A percentile compares a stretch with the other conserved stretches of the same genome.
These are phyloP conservation scores for Taxidea taxus DNA, from an alignment of 2,113 vertebrate species.

Conservation along the genomic window DNA sequence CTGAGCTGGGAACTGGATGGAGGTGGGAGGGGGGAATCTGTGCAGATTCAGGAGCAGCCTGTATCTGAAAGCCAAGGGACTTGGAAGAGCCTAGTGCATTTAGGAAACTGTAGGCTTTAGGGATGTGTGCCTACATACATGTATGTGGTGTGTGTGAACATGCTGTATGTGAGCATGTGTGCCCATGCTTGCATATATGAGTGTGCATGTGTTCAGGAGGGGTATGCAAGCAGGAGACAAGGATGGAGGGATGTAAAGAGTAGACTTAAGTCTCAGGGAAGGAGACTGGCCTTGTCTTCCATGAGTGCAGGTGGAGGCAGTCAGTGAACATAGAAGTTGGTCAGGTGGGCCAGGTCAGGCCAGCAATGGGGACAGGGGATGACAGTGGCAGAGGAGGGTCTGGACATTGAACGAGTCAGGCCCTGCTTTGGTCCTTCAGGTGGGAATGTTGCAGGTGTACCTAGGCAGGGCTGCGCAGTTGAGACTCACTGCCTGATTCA, in stretches of 20 bases:
- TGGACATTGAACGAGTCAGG: not conserved
- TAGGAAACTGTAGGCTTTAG: not conserved
- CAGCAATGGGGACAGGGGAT: not conserved
- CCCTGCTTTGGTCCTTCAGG: fast-evolving
- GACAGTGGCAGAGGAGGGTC: no score
- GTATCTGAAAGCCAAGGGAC: no score
- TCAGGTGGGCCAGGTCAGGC: not conserved
- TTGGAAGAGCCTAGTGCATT: not conserved
- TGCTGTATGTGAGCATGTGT: not conserved
- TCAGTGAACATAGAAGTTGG: not conserved
- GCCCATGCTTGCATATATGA: not conserved
- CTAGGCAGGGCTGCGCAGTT: not conserved
- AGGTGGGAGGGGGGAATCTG: no score
- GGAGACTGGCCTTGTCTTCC: not conserved
- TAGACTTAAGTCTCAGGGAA: not conserved
- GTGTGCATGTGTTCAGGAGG: not conserved
- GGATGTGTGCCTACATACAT: fast-evolving
- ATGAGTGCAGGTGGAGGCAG: not conserved
- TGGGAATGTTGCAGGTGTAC: not conserved
- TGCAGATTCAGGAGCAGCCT: not conserved
- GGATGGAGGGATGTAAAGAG: not conserved
- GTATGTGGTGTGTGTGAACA: not conserved
- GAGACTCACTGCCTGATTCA: not conserved
- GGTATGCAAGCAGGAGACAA: not conserved
- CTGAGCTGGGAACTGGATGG: not conserved